These are phyloP conservation scores for Brotogeris chrysoptera DNA, from an alignment of 2,797 vertebrate genomes.

Conservation along the genomic window DNA sequence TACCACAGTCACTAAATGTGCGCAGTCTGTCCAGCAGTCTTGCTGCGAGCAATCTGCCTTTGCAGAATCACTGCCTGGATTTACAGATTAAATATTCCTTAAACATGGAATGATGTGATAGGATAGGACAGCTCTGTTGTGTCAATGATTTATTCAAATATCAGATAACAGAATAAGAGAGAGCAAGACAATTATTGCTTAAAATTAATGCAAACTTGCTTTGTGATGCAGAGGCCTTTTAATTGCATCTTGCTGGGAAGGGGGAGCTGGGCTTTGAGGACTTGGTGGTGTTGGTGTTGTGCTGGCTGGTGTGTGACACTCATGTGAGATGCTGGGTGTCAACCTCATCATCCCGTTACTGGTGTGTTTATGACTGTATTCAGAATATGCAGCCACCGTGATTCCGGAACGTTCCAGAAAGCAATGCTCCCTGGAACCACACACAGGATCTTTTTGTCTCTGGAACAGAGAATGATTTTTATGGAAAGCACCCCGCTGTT, in stretches of 20 bases:
- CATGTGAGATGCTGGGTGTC: neutral
- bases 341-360: accelerated
- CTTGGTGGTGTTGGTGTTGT: neutral
- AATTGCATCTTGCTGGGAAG: neutral
- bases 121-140: neutral
- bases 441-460: neutral
- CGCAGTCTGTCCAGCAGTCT: neutral
- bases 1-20: accelerated
- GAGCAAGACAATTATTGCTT: neutral
- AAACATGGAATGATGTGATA: neutral
- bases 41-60: neutral
- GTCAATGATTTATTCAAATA: neutral
- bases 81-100: neutral
- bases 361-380: neutral
- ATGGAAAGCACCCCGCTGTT: neutral
- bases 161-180: neutral
- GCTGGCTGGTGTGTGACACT: neutral
- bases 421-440: neutral
- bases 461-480: neutral
- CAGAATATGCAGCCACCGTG: neutral
- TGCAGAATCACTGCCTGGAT: neutral
- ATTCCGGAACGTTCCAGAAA: neutral
- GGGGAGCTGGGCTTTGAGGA: neutral
- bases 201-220: neutral
- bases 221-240: neutral